Evolutionary conservation across 53 echinoderm and acorn worm species (phyloP), one percentile per base, ranked within the genome.

Genomic region (Astropecten irregularis): DNA sequence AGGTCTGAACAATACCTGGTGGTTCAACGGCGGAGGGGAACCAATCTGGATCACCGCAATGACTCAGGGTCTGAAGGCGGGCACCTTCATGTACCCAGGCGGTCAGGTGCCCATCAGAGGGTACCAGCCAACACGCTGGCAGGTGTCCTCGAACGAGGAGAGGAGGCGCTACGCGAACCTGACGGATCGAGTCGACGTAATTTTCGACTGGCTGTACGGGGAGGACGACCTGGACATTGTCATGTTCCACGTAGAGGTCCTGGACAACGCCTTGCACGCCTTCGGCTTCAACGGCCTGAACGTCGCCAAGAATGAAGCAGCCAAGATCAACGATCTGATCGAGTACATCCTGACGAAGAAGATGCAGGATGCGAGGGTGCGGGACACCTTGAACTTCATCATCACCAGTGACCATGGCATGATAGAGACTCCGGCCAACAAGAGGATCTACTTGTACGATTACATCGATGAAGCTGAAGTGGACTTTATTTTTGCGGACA

Each of bases 81-180:
- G 96, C 8, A 93, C 94, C 22, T 85, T 94, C 36, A 91, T 91
- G 85, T 96, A 96, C 60, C 93, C 96, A 6, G 96, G 96, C 36
- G 89, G 91, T 7, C 89, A 93, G 35, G 89, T 89, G 28, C 82
- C 89, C 11, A 94, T 96, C 68, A 87, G 91, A 23, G 96, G 96
- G 10, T 22, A 32, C 25, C 66, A 67, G 66, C 76, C 84, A 3
- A 84, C 83, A 18, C 76, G 67, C 26, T 56, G 67, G 46, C 68
- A 85, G 66, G 46, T 76, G 20, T 67, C 55, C 16, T 68, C 76
- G 21, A 26, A 6, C 47, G 65, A 66, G 85, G 65, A 71, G 22
- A 63, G 73, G 16, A 23, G 49, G 3, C 4, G 57, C 3, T 83
- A 62, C 37, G 18, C 16, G 26, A 82, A 71, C 61, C 67, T 89